Base-by-base conservation (phyloP, 2,113 vertebrate genomes). In the Epinephelus moara region DNA sequence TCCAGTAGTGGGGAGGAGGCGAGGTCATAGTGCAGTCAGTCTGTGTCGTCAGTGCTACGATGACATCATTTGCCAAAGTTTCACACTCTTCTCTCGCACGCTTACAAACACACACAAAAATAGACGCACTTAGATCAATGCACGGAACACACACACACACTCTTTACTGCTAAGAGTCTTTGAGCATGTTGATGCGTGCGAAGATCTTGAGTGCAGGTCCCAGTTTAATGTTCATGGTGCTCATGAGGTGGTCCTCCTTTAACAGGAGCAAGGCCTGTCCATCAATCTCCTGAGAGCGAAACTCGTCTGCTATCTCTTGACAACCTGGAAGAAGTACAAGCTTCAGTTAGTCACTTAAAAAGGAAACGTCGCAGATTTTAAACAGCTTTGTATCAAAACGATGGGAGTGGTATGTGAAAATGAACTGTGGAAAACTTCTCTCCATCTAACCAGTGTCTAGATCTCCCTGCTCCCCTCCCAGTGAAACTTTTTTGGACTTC, bases 151-250 rank as follows among this genome's bases (percentile, higher is more conserved):
- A 53, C 77, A 50, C 68, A 37, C 78, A 53, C 72, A 27, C 59
- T 2, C 6, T n/a, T 56, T 82, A 9, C 74, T 92, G 96, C 96
- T 98, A 99, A n/a, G 97, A 97, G 94, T 99, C 98, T 93, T 98
- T 99, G 45, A 99, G 97, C 97, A 98, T 97, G 92, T 96, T 98
- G 95, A 99, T 99, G 61, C 97, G 96, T 4, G 98, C 97, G 0
- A 97, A 99, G 93, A 99, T 98, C 95, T 99, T 99, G 75, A 99
- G 96, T 0, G 98, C 98, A 0, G 98, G 98, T 47, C 98, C 98
- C 90, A 99, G 93, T 84, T 99, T 99, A 95, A 99, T 99, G 96
- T 99, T 99, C 98, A 99, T 99, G 90, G 98, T 96, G 67, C 97
- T 98, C 98, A 99, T 99, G 60, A 99, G 96, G 59, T 99, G 98